Conservation (phyloP, 2,797 vertebrate genomes). For the Graptemys geographica region DNA sequence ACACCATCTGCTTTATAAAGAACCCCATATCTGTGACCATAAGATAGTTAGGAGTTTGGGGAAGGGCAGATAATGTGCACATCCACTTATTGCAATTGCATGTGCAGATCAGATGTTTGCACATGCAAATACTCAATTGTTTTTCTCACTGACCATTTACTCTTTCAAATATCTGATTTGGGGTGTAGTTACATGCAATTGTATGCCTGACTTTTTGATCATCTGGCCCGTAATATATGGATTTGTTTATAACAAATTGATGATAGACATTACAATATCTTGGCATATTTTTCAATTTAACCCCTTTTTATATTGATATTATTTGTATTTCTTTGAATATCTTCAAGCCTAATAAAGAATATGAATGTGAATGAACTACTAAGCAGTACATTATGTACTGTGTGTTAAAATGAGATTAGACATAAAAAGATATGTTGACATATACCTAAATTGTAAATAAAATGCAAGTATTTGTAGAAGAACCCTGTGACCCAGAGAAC, state of each 20-base stretch:
- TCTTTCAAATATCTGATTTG: neutral
- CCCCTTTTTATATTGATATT: conserved; percentile 5
- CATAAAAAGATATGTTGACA: neutral
- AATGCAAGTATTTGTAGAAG: conserved; percentile 1
- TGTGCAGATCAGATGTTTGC: neutral
- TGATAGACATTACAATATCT: neutral
- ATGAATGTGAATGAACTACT: neutral
- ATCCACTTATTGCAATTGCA: neutral
- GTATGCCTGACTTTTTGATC: conserved; percentile 19
- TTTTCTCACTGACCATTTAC: neutral
- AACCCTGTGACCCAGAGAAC: neutral
- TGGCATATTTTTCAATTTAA: neutral
- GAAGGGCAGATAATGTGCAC: neutral
- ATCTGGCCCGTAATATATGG: conserved; percentile 1
- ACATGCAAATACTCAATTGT: neutral
- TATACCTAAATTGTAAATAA: neutral
- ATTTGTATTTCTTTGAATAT: neutral
- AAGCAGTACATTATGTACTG: neutral
- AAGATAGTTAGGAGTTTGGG: neutral
- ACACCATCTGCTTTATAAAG: neutral
- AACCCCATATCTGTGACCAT: neutral
- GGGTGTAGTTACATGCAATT: neutral
- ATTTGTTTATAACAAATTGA: neutral
- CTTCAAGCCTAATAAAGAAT: neutral
- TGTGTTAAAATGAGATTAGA: neutral